These are phyloP conservation scores for Drosophila arawakana DNA, from an alignment of 1,140 invertebrate genomes.

Conservation along the genomic window DNA sequence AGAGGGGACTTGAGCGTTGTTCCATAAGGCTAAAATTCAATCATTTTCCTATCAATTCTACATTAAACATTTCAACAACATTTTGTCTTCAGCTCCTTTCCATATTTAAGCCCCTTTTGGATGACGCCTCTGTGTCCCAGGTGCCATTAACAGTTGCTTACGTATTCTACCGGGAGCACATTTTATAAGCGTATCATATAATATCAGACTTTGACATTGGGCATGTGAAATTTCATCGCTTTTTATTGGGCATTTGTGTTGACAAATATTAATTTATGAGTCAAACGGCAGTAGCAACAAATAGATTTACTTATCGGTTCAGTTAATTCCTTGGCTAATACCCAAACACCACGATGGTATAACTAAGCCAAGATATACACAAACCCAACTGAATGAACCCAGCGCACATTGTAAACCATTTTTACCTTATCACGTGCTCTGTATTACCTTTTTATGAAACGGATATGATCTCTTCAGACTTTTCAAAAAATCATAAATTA, in stretches of 20 bases:
- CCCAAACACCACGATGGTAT: slow-evolving; percentile 12
- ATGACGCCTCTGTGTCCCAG: slow-evolving; percentile 40
- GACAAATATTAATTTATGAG: slow-evolving; percentile 73
- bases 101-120: background rate
- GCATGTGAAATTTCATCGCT: slow-evolving; percentile 63
- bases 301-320: slow-evolving; percentile 66
- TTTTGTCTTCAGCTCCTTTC: background rate
- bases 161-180: slow-evolving; percentile 53
- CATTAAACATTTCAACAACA: background rate
- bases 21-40: background rate
- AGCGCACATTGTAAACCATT: slow-evolving; percentile 3
- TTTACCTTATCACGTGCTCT: slow-evolving; percentile 10
- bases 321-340: slow-evolving; percentile 57
- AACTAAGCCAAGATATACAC: slow-evolving; percentile 26
- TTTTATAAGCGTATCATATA: slow-evolving; percentile 76
- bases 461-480: background rate
- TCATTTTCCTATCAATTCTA: background rate
- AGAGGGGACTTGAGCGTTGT: slow-evolving; percentile 10
- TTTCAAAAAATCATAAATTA: background rate
- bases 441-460: slow-evolving; percentile 4
- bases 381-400: background rate
- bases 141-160: slow-evolving; percentile 48
- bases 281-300: slow-evolving; percentile 58
- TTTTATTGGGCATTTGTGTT: slow-evolving; percentile 63
- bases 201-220: slow-evolving; percentile 78